These are phyloP conservation scores for Hydrocynus forskahlii DNA, from an alignment of 2,797 vertebrate species.

Conservation along the genomic window DNA sequence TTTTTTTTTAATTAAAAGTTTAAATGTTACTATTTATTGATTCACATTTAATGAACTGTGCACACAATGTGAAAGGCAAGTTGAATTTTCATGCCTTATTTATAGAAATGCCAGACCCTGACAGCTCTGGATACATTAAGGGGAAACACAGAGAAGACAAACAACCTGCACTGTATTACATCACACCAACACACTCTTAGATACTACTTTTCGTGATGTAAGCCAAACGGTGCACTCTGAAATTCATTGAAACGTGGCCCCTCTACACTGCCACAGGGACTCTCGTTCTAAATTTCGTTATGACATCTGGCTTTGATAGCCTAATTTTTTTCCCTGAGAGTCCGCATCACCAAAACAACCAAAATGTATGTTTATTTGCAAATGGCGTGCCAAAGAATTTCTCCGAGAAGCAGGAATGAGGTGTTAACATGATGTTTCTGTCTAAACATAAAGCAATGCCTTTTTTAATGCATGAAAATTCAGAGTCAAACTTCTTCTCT, in stretches of 20 bases:
- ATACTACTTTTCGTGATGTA: background rate
- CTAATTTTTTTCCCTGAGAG: constrained; percentile 43
- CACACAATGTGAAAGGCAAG: background rate
- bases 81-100: constrained; percentile 7
- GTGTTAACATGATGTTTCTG: constrained; percentile 50
- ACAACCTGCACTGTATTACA: constrained; percentile 41
- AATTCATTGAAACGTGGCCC: constrained; percentile 38
- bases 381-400: constrained; percentile 46
- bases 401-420: constrained; percentile 47
- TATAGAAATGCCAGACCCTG: constrained; percentile 2
- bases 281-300: constrained; percentile 24
- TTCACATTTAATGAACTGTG: background rate
- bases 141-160: constrained; percentile 5
- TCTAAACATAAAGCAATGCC: constrained; percentile 26
- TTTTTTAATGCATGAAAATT: background rate
- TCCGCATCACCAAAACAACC: constrained; percentile 36
- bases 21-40: too few relatives aligned
- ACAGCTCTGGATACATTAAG: background rate
- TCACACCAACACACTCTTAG: constrained; percentile 13
- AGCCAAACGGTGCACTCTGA: constrained; percentile 31
- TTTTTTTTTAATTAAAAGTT: too few relatives aligned
- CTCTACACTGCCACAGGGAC: constrained; percentile 35
- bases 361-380: constrained; percentile 56
- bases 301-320: constrained; percentile 60
- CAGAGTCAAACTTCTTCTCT: background rate